Conservation (phyloP, 1,140 invertebrate genomes). For the Drosophila burlai region DNA sequence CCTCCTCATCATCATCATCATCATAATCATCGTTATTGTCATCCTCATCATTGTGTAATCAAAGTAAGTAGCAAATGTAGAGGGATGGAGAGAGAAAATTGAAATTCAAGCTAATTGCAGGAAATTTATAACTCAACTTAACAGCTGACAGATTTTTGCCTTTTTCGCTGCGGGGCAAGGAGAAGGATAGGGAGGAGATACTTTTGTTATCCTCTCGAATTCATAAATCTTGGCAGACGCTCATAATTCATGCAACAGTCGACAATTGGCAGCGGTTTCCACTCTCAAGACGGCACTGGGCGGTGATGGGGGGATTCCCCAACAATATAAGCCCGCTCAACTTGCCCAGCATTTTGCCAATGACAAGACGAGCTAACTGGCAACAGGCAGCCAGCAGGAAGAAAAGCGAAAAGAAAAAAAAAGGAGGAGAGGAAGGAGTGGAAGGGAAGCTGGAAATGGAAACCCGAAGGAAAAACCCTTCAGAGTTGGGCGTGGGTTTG, state of each 20-base stretch:
- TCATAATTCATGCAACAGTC: constrained; percentile 81
- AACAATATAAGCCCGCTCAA: constrained; percentile 62
- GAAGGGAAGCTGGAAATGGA: constrained; percentile 17
- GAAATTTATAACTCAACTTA: constrained; percentile 81
- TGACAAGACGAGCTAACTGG: constrained; percentile 61
- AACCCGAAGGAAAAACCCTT: constrained; percentile 22
- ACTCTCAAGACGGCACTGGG: constrained; percentile 1
- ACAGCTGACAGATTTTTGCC: constrained; percentile 77
- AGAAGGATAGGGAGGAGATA: neutral
- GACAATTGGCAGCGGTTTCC: constrained; percentile 68
- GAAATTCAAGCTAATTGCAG: constrained; percentile 82
- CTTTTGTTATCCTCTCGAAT: constrained; percentile 55
- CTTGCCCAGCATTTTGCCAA: constrained; percentile 62
- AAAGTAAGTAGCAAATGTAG: constrained; percentile 64
- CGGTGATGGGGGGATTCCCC: neutral
- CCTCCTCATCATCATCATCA: constrained; percentile 21
- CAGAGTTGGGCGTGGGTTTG: neutral
- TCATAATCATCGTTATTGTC: constrained; percentile 19
- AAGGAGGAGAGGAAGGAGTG: neutral
- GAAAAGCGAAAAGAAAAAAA: constrained; percentile 13
- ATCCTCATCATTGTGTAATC: constrained; percentile 62
- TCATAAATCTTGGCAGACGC: constrained; percentile 77
- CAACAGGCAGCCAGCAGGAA: constrained; percentile 14
- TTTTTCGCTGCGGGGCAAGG: constrained; percentile 14
- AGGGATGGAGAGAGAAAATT: constrained; percentile 50